Base-by-base conservation (phyloP, 2,888 invertebrate genomes). In the Tuberolachnus salignus region DNA sequence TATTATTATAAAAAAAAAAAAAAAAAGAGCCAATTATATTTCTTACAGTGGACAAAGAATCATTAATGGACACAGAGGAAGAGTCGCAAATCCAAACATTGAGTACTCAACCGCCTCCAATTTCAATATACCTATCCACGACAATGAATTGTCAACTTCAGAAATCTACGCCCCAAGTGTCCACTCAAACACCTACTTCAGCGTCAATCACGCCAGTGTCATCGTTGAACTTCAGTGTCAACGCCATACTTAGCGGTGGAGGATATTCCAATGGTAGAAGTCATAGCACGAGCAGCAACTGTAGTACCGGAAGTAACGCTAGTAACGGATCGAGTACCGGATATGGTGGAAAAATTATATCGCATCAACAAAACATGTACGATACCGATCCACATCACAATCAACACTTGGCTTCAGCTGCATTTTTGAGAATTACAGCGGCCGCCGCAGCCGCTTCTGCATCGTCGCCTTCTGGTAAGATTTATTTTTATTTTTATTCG, bases 191-290 rank as follows among this genome's bases (percentile, higher is more conserved):
- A 3, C 16, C 51, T 3, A 34, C 19, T 21, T 16, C 51, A 14
- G 44, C 53, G 42, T 19, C 63, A 9, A 23, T 42, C 23, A 53
- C 64, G 9, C 42, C 73, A 19, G 75, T 26, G 11, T 44, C 64
- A 10, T 66, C 66, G 46, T 34, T 75, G 19, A 67, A 75, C 57
- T 95, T 95, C 87, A 95, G 95, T 90, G 95, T 95, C 82, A 94
- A 92, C 88, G 95, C 95, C 64, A 95, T 95, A 83, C 88, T 95
- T 83, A 94, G 94, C 14, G 26, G 73, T 8, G 78, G 78, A n/a
- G 67, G 57, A 13, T 67, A 49, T 67, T 49, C 57, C 0, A 78
- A 67, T n/a, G 63, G 73, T 13, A 63, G 73, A 13, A 75, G 74
- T 26, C 49, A 49, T 16, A 78, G 67, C n/a, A 67, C 78, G 2